Percentiles rank a stretch among this genome's conserved stretches.
Conservation (phyloP, 2,888 invertebrate species). For the Aphidius colemani region DNA sequence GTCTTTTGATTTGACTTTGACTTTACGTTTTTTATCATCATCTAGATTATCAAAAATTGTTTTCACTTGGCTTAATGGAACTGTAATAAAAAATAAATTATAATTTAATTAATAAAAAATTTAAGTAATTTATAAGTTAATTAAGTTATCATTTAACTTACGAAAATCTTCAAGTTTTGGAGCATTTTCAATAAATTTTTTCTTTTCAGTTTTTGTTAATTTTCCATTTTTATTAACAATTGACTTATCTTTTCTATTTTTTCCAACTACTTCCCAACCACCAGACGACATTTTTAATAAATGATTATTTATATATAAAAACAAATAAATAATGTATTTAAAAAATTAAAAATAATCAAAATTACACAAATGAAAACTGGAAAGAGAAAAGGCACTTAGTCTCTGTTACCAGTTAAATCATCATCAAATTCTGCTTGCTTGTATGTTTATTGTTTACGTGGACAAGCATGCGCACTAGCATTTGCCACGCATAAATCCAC, state of each 20-base stretch:
- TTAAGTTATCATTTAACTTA: constrained; percentile 61
- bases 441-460: constrained; percentile 17
- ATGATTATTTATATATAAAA: background rate
- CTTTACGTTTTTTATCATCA: constrained; percentile 67
- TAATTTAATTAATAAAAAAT: constrained; percentile 14
- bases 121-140: constrained; percentile 22
- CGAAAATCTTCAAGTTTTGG: constrained; percentile 78
- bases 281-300: constrained; percentile 50
- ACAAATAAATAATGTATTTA: background rate
- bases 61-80: constrained; percentile 72
- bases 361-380: constrained; percentile 19
- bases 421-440: background rate
- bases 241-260: constrained; percentile 67
- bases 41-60: constrained; percentile 69
- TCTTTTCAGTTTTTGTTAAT: constrained; percentile 65
- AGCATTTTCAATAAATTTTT: constrained; percentile 67
- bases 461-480: constrained; percentile 17
- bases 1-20: constrained; percentile 55
- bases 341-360: constrained; percentile 17
- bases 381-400: background rate
- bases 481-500: constrained; percentile 15
- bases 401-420: background rate
- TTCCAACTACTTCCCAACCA: constrained; percentile 61
- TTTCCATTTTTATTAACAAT: constrained; percentile 62
- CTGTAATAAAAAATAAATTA: constrained; percentile 58